phyloP scores from a whole-genome alignment of 2,797 vertebrate species.

The Enteromius afrohamiltoni region DNA sequence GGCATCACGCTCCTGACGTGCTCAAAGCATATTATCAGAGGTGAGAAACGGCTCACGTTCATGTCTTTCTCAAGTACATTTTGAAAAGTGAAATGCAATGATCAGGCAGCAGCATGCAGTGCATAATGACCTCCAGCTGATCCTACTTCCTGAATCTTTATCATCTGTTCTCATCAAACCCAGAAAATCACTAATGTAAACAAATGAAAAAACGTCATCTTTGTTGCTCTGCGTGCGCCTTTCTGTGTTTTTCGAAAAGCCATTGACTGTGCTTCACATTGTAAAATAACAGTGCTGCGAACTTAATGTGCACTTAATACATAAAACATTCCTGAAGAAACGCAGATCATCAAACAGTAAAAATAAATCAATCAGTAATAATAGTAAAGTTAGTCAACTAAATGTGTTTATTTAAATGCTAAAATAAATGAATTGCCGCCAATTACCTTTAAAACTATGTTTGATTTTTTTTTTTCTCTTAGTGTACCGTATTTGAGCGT shows the following conservation, averaged over 20 bases:
- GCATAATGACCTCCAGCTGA: not conserved
- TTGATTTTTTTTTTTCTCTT: too few relatives aligned
- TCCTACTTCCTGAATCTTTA: not conserved
- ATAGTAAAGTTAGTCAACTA: too few relatives aligned
- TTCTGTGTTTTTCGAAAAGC: not conserved
- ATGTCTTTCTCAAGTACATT: too few relatives aligned
- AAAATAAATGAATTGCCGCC: too few relatives aligned
- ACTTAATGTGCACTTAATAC: too few relatives aligned
- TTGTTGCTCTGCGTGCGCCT: not conserved
- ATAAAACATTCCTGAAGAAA: too few relatives aligned
- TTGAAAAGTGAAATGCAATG: not conserved
- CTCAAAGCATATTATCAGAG: conserved; percentile 89
- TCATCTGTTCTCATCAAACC: not conserved
- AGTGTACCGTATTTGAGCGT: not conserved
- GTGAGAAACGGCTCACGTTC: conserved; percentile 62
- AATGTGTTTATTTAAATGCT: too few relatives aligned
- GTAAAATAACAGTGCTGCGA: not conserved
- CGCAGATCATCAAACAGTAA: too few relatives aligned
- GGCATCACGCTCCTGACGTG: conserved; percentile 86
- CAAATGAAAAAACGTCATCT: not conserved
- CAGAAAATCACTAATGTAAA: not conserved
- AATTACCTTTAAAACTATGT: too few relatives aligned
- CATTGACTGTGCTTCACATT: not conserved
- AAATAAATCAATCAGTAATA: too few relatives aligned
- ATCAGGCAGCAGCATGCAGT: not conserved